Conservation (phyloP, 2,797 vertebrate species). For the Acridotheres tristis region DNA sequence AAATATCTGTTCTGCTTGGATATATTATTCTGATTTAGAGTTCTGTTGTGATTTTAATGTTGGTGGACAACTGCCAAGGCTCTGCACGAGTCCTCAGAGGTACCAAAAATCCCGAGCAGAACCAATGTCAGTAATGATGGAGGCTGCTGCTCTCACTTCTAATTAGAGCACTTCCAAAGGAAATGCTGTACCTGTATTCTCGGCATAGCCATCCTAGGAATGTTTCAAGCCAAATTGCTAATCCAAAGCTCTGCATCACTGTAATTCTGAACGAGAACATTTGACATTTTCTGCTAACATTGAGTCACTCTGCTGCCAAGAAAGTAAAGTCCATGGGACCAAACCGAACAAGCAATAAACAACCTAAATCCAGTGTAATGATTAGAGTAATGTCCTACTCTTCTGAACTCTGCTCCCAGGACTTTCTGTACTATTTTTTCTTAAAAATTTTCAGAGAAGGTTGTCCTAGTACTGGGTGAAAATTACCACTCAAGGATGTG, state of each 20-base stretch:
- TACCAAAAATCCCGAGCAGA: neutral
- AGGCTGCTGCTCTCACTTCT: neutral
- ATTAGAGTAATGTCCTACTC: neutral
- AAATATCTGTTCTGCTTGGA: neutral
- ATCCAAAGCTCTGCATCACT: neutral
- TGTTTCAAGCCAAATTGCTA: neutral
- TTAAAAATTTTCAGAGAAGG: neutral
- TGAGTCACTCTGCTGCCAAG: neutral
- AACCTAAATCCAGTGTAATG: neutral
- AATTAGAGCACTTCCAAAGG: neutral
- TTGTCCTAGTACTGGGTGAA: neutral
- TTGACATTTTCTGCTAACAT: neutral
- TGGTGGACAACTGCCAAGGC: neutral
- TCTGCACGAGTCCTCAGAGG: neutral
- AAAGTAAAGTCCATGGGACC: slow-evolving; percentile 10
- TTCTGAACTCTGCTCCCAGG: neutral
- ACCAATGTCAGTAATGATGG: neutral
- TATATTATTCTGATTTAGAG: neutral
- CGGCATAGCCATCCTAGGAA: neutral
- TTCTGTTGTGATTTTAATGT: neutral
- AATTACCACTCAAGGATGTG: neutral
- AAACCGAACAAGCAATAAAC: neutral
- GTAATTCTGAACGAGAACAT: neutral
- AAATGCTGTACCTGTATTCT: neutral
- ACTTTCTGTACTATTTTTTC: neutral